Evolutionary conservation across 2,113 vertebrate genomes (phyloP), one percentile per base, ranked within the genome.

Genomic region (Cyphomyrus discorhynchus): DNA sequence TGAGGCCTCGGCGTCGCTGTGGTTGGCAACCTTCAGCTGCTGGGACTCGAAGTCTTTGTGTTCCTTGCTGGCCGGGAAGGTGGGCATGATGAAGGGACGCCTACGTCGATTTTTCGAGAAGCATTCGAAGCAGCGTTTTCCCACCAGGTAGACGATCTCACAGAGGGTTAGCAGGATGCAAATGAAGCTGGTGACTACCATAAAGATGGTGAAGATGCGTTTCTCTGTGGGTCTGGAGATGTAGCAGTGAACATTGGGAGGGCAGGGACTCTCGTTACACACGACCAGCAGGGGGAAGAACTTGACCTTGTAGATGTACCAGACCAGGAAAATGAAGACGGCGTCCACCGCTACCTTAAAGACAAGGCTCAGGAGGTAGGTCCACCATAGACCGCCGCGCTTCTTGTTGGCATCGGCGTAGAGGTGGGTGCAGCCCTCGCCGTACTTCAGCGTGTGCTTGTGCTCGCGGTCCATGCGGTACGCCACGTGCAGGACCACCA

Each of bases 351-450:
- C 0, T 0, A 97, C 96, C 94, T 98, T 98, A 93, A 97, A 96
- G 45, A 97, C 0, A 77, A 99, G 95, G 92, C 97, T 99, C 90
- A 96, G 92, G 91, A 98, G 93, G 9, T 99, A 98, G 0, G 98
- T 99, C 97, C 98, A 99, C 98, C 98, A 98, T 8, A 99, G 95
- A 6, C 97, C 97, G 0, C 98, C 98, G 0, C 93, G 94, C 92
- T 98, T 98, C 96, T 98, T 98, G 88, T 96, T 95, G 0, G 95
- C 96, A 92, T 97, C 19, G 47, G 77, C 2, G 66, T 97, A 97
- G 77, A 96, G 89, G 24, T 42, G 92, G 0, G 21, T 0, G 2
- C 93, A 91, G 0, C 82, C 19, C 0, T 95, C 93, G 5, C 97
- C 95, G 0, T 90, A 0, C 0, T 92, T 92, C 11, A 96, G 94